Evolutionary conservation across 2,113 vertebrate genomes (phyloP), one percentile per base, ranked within the genome.

Genomic region (Gallinago media): DNA sequence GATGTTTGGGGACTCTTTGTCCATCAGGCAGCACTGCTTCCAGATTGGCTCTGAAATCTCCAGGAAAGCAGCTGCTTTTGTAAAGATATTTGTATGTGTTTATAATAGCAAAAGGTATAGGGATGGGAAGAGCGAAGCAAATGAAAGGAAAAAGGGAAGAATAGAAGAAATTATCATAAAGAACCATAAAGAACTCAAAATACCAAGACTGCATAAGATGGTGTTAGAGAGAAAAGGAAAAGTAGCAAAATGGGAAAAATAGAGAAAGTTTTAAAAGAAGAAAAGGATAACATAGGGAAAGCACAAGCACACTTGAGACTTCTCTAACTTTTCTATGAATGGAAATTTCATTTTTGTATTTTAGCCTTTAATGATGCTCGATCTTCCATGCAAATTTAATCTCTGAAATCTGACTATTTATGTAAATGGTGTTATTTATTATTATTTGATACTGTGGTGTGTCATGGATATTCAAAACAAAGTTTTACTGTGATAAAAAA

Each of bases 301-400:
- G 25, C 42, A 40, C 6, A 47, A 83, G 47, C 7, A 65, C 21
- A 31, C 8, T n/a, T 68, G 49, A 52, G 44, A 56, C 9, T 72
- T 77, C 49, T 74, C 74, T 50, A 65, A 46, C 46, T 49, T 65
- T 79, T 61, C 32, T 32, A 63, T n/a, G 46, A 75, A 70, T 42
- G 31, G 25, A 70, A 46, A 88, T 83, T 20, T 46, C 46, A 42
- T 54, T 62, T 73, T 36, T 62, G 26, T 56, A 49, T 11, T 68
- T 85, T 32, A 61, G n/a, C n/a, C 55, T 62, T 73, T 90, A 90
- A 70, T 62, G n/a, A 83, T 58, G 63, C 54, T 90, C 16, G 25
- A 36, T 62, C 46, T 90, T 77, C 72, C 72, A 85, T 32, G 62
- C 62, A 93, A 88, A 85, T 85, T 65, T 79, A 47, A 85, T 85